A percentile compares a stretch with the other conserved stretches of the same genome.
These are phyloP conservation scores for Trichonephila clavata DNA, from an alignment of 1,140 invertebrate genomes.

Conservation along the genomic window DNA sequence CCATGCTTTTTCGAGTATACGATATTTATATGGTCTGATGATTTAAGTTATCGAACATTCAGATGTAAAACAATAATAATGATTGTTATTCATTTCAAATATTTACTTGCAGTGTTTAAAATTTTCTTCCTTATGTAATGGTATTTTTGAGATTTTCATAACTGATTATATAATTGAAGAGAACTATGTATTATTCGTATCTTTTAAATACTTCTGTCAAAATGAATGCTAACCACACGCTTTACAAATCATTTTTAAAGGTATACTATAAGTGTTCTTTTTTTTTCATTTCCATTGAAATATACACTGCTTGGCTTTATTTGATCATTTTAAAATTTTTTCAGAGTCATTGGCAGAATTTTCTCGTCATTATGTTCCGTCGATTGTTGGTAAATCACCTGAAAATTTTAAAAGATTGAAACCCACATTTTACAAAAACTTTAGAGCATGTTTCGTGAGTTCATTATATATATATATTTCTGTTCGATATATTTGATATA, in stretches of 20 bases:
- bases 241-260: neutral
- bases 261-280: neutral
- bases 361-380: neutral
- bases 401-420: neutral
- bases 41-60: too few relatives aligned
- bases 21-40: too few relatives aligned
- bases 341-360: constrained; percentile 32
- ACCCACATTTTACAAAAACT: constrained; percentile 10
- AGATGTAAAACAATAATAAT: too few relatives aligned
- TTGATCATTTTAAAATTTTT: neutral
- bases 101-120: too few relatives aligned
- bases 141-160: neutral
- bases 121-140: neutral
- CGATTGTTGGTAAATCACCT: neutral
- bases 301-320: too few relatives aligned
- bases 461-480: neutral
- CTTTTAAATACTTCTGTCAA: neutral
- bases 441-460: constrained; percentile 40
- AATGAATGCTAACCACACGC: neutral
- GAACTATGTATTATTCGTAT: neutral
- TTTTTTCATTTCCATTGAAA: neutral
- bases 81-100: too few relatives aligned
- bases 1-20: too few relatives aligned
- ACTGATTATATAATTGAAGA: neutral
- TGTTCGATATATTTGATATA: neutral